Conservation (phyloP, 1,140 invertebrate species). For the Reticulitermes speratus region DNA sequence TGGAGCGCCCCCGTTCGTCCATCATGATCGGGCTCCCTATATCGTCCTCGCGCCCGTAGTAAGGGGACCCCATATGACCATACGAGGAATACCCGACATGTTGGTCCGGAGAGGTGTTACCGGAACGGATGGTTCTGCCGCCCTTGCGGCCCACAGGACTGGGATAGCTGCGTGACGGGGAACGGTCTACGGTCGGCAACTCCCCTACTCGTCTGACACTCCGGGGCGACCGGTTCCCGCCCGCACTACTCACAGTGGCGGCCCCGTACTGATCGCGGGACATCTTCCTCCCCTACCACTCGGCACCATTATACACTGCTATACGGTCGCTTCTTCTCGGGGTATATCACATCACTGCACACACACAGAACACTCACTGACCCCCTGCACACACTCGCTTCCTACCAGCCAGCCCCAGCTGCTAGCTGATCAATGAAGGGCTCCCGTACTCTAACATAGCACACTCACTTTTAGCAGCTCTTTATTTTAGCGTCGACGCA, state of each 20-base stretch:
- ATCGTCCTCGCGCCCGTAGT: slow-evolving; percentile 73
- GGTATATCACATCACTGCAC: background rate
- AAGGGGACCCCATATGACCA: slow-evolving; percentile 59
- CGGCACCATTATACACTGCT: background rate
- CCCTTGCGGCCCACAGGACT: slow-evolving; percentile 57
- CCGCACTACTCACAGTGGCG: slow-evolving; percentile 22
- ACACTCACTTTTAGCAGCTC: background rate
- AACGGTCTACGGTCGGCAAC: slow-evolving; percentile 81
- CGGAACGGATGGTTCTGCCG: slow-evolving; percentile 51
- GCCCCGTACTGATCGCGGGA: slow-evolving; percentile 31
- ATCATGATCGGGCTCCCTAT: slow-evolving; percentile 66
- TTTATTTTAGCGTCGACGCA: slow-evolving; percentile 15
- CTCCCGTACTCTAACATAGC: background rate
- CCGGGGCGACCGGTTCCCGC: slow-evolving; percentile 33
- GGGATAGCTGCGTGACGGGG: slow-evolving; percentile 71
- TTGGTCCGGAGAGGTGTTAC: slow-evolving; percentile 61
- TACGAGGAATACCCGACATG: slow-evolving; percentile 46
- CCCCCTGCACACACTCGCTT: background rate
- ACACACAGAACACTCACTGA: background rate
- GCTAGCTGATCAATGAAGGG: slow-evolving; percentile 1
- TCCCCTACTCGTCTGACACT: slow-evolving; percentile 63
- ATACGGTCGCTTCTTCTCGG: background rate
- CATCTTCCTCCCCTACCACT: slow-evolving; percentile 10
- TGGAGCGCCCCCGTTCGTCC: slow-evolving; percentile 62
- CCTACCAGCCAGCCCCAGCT: slow-evolving; percentile 9